Conservation (phyloP, 1,140 invertebrate genomes). For the Pectinophora gossypiella region DNA sequence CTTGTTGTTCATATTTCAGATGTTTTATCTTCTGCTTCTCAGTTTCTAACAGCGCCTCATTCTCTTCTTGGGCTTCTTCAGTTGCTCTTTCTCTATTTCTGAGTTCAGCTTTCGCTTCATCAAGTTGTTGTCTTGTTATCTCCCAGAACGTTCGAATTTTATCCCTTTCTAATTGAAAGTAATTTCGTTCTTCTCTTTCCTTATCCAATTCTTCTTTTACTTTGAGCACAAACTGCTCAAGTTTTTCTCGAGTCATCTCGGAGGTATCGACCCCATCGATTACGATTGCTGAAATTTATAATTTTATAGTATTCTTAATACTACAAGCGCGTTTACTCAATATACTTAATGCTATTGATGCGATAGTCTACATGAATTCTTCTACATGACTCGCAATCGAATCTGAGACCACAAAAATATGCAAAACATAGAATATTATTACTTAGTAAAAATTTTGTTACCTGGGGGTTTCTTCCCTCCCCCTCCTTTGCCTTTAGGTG, state of each 20-base stretch:
- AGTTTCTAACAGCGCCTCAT: slow-evolving; percentile 90
- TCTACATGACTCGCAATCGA: no score
- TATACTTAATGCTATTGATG: not conserved
- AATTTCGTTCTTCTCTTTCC: slow-evolving; percentile 96
- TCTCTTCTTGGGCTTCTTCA: slow-evolving; percentile 90
- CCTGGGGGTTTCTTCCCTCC: slow-evolving; percentile 52
- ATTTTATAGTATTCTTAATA: not conserved
- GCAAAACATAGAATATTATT: no score
- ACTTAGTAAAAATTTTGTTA: no score
- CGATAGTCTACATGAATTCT: not conserved
- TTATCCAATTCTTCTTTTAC: slow-evolving; percentile 95
- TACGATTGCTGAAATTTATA: slow-evolving; percentile 72
- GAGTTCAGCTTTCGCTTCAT: slow-evolving; percentile 86
- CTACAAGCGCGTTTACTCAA: not conserved
- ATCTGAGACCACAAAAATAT: no score
- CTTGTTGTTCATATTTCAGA: slow-evolving; percentile 93
- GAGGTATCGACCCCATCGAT: slow-evolving; percentile 94
- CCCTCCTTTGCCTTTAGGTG: not conserved
- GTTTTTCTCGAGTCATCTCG: slow-evolving; percentile 94
- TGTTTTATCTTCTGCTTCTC: slow-evolving; percentile 96
- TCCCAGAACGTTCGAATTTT: slow-evolving; percentile 97
- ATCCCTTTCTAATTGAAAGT: slow-evolving; percentile 95
- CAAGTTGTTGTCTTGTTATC: slow-evolving; percentile 85
- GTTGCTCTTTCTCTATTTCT: slow-evolving; percentile 92
- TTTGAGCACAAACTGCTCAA: slow-evolving; percentile 90